Base-by-base conservation (phyloP, 2,888 invertebrate genomes). In the Keiferia lycopersicella region DNA sequence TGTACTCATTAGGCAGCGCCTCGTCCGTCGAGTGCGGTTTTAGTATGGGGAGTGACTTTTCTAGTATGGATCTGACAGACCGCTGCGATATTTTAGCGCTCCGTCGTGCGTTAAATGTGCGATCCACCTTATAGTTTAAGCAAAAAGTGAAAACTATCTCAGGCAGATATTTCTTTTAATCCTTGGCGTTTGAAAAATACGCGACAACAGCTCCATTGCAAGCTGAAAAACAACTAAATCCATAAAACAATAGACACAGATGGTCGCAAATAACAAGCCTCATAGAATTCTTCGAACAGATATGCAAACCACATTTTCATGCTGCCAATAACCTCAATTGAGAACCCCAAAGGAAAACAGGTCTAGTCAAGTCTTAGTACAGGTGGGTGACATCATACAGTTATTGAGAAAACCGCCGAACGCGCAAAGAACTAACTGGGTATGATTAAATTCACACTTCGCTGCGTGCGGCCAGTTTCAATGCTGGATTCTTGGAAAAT, bases 381-480 rank as follows among this genome's bases (percentile, higher is more conserved):
- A 64, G 60, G 67, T 69, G 71, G 74, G 76, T 83, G 83, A 83
- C 81, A 79, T 81, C 83, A 82, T 77, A 69, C 71, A 69, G 64
- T 70, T 72, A 69, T 72, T 75, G 65, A 71, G 61, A 48, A 57
- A 45, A 50, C 11, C 48, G 8, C 14, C 38, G 57, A 39, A 57
- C 61, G 34, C 56, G 34, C 56, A 22, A 20, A 18, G 38, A 38
- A 59, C 41, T 68, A 64, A 30, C 45, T n/a, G 7, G 39, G 71
- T 72, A 68, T 71, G 74, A 74, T 76, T 76, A 68, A 77, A 75
- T 80, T 81, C 77, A 78, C 80, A 79, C 75, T 77, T 75, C 69
- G 74, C 64, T 77, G 76, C 66, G 63, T 62, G 60, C 58, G 48
- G 53, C 56, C 38, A 48, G 60, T 30, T 30, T 6, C 30, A 56